Evolutionary conservation across 1,140 invertebrate genomes (phyloP).

Genomic region (Euschistus heros): DNA sequence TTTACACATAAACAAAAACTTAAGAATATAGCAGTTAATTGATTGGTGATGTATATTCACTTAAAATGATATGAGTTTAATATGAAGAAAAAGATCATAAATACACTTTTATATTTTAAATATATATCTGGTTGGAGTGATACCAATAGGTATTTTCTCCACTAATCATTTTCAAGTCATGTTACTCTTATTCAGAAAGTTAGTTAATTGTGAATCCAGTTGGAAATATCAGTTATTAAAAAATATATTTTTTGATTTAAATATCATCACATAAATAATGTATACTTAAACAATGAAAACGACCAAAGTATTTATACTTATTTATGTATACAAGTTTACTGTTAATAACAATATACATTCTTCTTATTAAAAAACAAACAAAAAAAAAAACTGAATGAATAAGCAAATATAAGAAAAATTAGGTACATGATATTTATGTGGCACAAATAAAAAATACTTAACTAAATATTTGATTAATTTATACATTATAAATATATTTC

Average conservation of each 20-base stretch:
- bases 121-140: not conserved
- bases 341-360: not conserved
- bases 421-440: constrained; percentile 9
- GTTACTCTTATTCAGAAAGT: too few species aligned
- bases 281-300: too few species aligned
- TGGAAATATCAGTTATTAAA: not conserved
- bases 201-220: not conserved
- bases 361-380: not conserved
- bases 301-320: too few species aligned
- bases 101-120: not conserved
- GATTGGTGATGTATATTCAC: not conserved
- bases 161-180: too few species aligned
- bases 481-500: constrained; percentile 8
- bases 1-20: constrained; percentile 7
- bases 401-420: constrained; percentile 2
- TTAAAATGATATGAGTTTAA: not conserved
- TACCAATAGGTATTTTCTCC: too few species aligned
- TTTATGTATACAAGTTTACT: too few species aligned
- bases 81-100: not conserved
- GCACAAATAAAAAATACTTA: constrained; percentile 10
- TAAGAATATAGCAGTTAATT: not conserved
- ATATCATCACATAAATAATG: too few species aligned
- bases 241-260: not conserved
- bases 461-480: constrained; percentile 11
- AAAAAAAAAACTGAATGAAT: not conserved